phyloP scores from a whole-genome alignment of 2,113 vertebrate genomes.

The Psophia crepitans region DNA sequence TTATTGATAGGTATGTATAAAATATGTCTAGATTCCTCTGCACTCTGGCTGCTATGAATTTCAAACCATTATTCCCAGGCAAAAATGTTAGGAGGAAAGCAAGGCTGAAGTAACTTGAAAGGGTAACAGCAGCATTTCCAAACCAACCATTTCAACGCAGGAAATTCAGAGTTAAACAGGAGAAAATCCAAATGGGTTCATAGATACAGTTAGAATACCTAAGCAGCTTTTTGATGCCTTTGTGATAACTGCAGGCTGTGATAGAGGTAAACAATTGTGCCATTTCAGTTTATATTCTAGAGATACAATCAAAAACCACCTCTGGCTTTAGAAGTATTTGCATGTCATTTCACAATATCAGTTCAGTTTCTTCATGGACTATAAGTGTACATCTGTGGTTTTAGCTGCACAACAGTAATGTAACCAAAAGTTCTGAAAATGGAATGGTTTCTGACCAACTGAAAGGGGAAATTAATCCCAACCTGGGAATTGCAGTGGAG shows the following conservation, averaged over 20 bases:
- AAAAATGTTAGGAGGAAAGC: background rate
- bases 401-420: background rate
- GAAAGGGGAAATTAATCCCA: background rate
- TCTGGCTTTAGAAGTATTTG: background rate
- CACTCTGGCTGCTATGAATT: background rate
- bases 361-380: background rate
- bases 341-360: background rate
- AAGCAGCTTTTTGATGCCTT: background rate
- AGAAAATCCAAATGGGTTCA: background rate
- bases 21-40: background rate
- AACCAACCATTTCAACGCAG: background rate
- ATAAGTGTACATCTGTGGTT: background rate
- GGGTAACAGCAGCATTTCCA: background rate
- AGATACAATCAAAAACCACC: background rate
- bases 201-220: background rate
- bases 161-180: background rate
- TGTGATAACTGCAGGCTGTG: background rate
- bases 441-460: background rate
- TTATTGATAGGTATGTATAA: background rate
- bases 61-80: background rate
- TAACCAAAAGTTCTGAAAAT: background rate
- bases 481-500: background rate
- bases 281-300: background rate
- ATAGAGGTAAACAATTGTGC: background rate
- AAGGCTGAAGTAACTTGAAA: background rate